Base-by-base conservation (phyloP, 2,113 vertebrate species). In the Vidua chalybeata region DNA sequence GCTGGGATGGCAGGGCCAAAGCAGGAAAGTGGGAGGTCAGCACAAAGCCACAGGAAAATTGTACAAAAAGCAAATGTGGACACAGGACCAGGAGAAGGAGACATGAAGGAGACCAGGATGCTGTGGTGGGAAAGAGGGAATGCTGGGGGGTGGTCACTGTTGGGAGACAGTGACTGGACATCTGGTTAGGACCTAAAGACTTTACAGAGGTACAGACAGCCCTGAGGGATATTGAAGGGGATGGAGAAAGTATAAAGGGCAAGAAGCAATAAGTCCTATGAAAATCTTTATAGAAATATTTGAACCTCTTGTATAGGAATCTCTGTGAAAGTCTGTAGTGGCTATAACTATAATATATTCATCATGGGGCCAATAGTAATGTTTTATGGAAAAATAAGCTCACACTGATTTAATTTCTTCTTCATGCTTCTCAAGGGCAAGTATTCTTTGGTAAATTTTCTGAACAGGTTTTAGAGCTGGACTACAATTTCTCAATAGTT, bases 21-120 rank as follows among this genome's bases (percentile, higher is more conserved):
- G 49, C 35, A 52, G 23, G 49, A 6, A 39, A n/a, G 58, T 5
- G 49, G 9, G 54, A 84, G 27, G 13, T 17, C 37, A 81, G 51
- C 28, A 49, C 46, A 74, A 73, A 80, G 37, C 43, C 46, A 12
- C 0, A 0, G 27, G 9, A 58, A 56, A 13, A 54, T 17, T 30
- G n/a, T 43, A 30, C 43, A 56, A 39, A 56, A 55, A 69, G 13
- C 7, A 16, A 23, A 18, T 43, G 20, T 41, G n/a, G 4, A 17
- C 0, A 0, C 2, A 35, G 63, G 17, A 41, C 5, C 5, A 21
- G 27, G 18, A 27, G 49, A 62, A 77, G 30, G 31, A 91, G 73
- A 19, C 0, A 0, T 11, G 37, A 61, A 56, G 28, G 31, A 20
- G 11, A n/a, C 5, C 0, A 2, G 43, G 37, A 13, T 58, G 49